phyloP scores from a whole-genome alignment of 2,888 invertebrate genomes.

The Micoletzkya japonica region DNA sequence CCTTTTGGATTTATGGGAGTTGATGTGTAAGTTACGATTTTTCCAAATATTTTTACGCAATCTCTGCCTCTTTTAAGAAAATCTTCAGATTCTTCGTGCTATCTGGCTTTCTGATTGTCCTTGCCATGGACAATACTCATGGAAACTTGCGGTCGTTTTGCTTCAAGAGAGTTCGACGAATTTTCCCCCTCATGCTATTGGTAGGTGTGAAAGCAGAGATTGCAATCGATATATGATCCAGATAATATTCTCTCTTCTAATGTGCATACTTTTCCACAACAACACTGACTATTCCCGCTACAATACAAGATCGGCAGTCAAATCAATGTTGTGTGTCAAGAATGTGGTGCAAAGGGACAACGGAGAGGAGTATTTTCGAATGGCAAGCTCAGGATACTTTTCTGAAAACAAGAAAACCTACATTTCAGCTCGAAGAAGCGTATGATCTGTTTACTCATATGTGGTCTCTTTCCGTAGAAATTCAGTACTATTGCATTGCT shows the following conservation, averaged over 20 bases:
- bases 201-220: not conserved
- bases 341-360: slow-evolving; percentile 4
- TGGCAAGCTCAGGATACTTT: not conserved
- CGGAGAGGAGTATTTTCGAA: slow-evolving; percentile 25
- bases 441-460: slow-evolving; percentile 46
- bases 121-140: slow-evolving; percentile 41
- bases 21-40: no score
- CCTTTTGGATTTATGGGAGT: slow-evolving; percentile 41
- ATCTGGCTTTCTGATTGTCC: slow-evolving; percentile 45
- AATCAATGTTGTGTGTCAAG: slow-evolving; percentile 4
- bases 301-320: slow-evolving; percentile 3
- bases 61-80: no score
- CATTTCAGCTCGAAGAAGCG: slow-evolving; percentile 41
- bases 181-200: slow-evolving; percentile 11
- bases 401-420: not conserved
- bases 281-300: not conserved
- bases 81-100: slow-evolving; percentile 45
- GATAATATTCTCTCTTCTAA: not conserved
- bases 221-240: no score
- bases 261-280: not conserved
- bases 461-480: slow-evolving; percentile 46
- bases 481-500: slow-evolving; percentile 47
- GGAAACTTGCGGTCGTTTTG: slow-evolving; percentile 1
- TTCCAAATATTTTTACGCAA: no score
- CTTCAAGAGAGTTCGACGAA: slow-evolving; percentile 20